A percentile compares a stretch with the other conserved stretches of the same genome.
Conservation (phyloP, 2,797 vertebrate genomes). For the Pygocentrus nattereri region DNA sequence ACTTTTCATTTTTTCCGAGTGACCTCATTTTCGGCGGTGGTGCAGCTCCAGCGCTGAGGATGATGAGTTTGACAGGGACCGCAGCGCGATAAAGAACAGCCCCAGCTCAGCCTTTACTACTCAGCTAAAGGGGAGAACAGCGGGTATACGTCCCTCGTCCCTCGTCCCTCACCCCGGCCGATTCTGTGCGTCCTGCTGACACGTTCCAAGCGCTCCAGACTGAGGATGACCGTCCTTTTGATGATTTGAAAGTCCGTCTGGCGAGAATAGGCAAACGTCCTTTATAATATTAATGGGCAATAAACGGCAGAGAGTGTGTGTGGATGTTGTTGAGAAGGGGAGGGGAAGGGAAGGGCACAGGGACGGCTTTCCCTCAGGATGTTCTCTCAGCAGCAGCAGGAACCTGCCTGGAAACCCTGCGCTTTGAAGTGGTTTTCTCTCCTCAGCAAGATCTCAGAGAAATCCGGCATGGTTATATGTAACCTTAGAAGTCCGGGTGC, state of each 20-base stretch:
- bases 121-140: neutral
- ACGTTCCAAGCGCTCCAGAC: neutral
- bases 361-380: constrained; percentile 53
- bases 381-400: constrained; percentile 40
- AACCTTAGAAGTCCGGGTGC: constrained; percentile 29
- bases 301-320: constrained; percentile 6
- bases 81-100: constrained; percentile 31
- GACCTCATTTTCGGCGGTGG: constrained; percentile 60
- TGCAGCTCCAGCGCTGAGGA: constrained; percentile 31
- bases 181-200: neutral
- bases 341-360: constrained; percentile 15
- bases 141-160: neutral
- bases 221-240: constrained; percentile 2
- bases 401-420: constrained; percentile 10
- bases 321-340: constrained; percentile 11
- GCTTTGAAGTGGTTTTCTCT: constrained; percentile 21
- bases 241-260: constrained; percentile 1
- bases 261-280: constrained; percentile 10
- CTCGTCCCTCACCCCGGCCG: neutral
- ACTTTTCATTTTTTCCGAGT: constrained; percentile 63
- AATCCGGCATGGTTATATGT: neutral
- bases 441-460: neutral
- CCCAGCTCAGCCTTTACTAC: constrained; percentile 9
- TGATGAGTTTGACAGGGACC: constrained; percentile 59
- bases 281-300: constrained; percentile 45